A percentile compares a stretch with the other conserved stretches of the same genome.
phyloP scores from a whole-genome alignment of 30 jellyfish, hydroid and myxozoan species.

The Aurelia sp. region DNA sequence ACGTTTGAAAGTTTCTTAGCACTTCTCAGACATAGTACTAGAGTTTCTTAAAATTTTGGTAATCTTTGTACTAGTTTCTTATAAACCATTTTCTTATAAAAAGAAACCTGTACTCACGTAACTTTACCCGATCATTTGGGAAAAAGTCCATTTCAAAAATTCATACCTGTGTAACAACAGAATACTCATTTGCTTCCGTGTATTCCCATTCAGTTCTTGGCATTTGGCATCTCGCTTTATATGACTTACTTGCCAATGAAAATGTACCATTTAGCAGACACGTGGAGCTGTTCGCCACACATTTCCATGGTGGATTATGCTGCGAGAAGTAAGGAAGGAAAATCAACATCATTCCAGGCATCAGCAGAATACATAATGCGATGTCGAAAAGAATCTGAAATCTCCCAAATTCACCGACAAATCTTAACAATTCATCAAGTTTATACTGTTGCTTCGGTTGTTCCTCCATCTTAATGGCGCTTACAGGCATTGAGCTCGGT shows the following conservation, averaged over 20 bases:
- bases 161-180: constrained; percentile 74
- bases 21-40: too few relatives aligned
- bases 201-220: constrained; percentile 75
- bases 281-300: constrained; percentile 77
- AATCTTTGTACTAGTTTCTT: too few relatives aligned
- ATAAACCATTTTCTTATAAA: too few relatives aligned
- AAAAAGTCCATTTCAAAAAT: not conserved
- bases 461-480: not conserved
- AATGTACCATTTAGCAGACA: constrained; percentile 74
- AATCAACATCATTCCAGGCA: constrained; percentile 78
- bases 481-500: too few relatives aligned
- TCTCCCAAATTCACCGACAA: constrained; percentile 87
- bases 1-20: too few relatives aligned
- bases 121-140: not conserved
- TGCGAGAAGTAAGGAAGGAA: constrained; percentile 86
- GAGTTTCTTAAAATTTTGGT: too few relatives aligned
- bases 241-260: constrained; percentile 2
- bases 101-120: too few relatives aligned
- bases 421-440: constrained; percentile 74
- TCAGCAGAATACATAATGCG: constrained; percentile 54
- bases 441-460: constrained; percentile 1
- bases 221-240: constrained; percentile 53
- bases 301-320: constrained; percentile 91
- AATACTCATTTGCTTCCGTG: constrained; percentile 64
- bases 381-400: constrained; percentile 70